phyloP scores from a whole-genome alignment of 30 jellyfish, hydroid and myxozoan genomes.

The Morbakka virulenta region DNA sequence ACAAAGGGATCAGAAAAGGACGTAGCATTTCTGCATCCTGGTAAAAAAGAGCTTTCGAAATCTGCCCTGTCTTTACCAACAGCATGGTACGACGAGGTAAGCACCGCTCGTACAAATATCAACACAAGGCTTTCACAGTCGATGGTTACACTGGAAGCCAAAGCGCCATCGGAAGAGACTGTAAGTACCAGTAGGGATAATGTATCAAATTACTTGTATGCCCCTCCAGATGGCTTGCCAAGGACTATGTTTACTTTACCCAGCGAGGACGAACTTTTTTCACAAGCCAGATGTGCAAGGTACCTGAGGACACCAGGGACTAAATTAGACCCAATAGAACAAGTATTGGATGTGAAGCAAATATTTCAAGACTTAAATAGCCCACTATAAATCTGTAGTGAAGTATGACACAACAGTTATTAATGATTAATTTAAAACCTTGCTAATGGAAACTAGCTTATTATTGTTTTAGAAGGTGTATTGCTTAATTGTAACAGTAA shows the following conservation, averaged over 20 bases:
- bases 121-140: conserved; percentile 49
- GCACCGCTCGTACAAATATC: conserved; percentile 45
- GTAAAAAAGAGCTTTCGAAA: conserved; percentile 26
- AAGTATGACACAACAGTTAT: too few relatives aligned
- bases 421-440: too few relatives aligned
- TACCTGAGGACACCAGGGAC: conserved; percentile 74
- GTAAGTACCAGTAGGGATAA: conserved; percentile 1
- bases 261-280: conserved; percentile 37
- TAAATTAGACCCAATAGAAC: conserved; percentile 65
- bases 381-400: too few relatives aligned
- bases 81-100: conserved; percentile 52
- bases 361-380: too few relatives aligned
- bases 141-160: conserved; percentile 22
- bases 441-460: too few relatives aligned
- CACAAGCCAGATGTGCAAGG: conserved; percentile 65
- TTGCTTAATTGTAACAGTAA: too few relatives aligned
- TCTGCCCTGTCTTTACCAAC: conserved; percentile 26
- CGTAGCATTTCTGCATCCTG: conserved; percentile 3
- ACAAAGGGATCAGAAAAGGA: too few relatives aligned
- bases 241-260: conserved; percentile 72
- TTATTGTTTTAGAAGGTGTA: too few relatives aligned
- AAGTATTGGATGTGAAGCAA: conserved; percentile 42
- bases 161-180: not conserved
- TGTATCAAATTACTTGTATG: conserved; percentile 43
- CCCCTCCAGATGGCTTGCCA: conserved; percentile 78